Conservation (phyloP, 2,888 invertebrate genomes). For the Dioctria rufipes region DNA sequence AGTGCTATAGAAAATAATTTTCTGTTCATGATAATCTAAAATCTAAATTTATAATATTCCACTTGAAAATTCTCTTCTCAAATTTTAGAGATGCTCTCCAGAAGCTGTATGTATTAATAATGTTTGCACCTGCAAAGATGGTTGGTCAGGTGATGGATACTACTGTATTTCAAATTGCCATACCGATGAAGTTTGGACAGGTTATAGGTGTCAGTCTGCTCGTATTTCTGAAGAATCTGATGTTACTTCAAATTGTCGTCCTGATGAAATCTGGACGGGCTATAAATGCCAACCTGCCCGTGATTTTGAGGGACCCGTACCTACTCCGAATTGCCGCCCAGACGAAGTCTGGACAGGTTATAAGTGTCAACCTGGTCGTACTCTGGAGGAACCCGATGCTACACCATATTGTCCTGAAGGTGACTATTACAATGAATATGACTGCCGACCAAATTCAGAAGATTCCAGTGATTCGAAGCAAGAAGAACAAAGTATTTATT, state of each 20-base stretch:
- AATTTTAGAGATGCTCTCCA: conserved; percentile 61
- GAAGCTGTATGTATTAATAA: conserved; percentile 87
- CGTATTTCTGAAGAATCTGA: conserved; percentile 14
- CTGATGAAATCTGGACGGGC: conserved; percentile 67
- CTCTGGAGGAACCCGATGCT: conserved; percentile 4
- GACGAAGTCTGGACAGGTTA: conserved; percentile 68
- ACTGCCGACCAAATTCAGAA: conserved; percentile 32
- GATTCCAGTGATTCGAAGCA: conserved; percentile 44
- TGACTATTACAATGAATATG: conserved; percentile 71
- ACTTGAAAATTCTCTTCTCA: too few relatives aligned
- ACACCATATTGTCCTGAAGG: conserved; percentile 70
- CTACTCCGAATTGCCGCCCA: conserved; percentile 64
- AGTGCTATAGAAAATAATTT: background rate
- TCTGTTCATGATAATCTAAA: too few relatives aligned
- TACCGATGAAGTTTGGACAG: conserved; percentile 66
- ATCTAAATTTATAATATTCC: too few relatives aligned
- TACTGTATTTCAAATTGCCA: conserved; percentile 66
- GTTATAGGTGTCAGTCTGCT: conserved; percentile 63
- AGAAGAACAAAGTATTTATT: conserved; percentile 47
- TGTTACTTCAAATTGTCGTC: conserved; percentile 63
- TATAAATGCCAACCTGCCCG: conserved; percentile 62
- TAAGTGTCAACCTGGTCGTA: conserved; percentile 61
- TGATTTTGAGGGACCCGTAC: conserved; percentile 5
- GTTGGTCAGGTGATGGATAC: conserved; percentile 82
- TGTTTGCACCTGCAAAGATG: conserved; percentile 78